Evolutionary conservation across 2,113 vertebrate genomes (phyloP).

Genomic region (Gasterosteus nipponicus): DNA sequence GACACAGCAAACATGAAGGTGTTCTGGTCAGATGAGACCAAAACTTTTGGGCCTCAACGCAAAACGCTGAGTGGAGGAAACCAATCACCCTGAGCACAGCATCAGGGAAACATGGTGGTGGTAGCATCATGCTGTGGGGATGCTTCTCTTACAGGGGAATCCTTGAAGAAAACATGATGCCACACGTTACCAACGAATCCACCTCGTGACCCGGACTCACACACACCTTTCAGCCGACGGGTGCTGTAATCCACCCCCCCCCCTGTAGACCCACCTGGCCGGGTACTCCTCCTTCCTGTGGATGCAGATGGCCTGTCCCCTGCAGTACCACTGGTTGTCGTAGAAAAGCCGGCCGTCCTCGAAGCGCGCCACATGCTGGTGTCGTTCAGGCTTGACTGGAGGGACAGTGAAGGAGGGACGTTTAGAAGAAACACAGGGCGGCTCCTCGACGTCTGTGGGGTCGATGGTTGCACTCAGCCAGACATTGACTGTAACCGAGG

Average conservation of each 20-base stretch:
- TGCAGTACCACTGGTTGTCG: conserved; percentile 94
- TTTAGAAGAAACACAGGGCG: not conserved
- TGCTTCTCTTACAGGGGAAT: no score
- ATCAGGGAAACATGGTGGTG: no score
- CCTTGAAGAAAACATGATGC: no score
- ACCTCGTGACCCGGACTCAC: not conserved
- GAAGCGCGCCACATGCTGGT: conserved; percentile 89
- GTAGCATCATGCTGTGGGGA: no score
- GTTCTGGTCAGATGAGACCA: no score
- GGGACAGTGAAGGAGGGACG: conserved; percentile 65
- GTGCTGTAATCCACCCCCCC: not conserved
- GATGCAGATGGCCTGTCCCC: conserved; percentile 94
- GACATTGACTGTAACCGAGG: conserved; percentile 47
- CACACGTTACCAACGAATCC: not conserved
- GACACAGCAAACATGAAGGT: no score
- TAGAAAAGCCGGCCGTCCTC: conserved; percentile 95
- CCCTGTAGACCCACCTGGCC: conserved; percentile 83
- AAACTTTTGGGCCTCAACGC: no score
- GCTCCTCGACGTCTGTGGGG: conserved; percentile 6
- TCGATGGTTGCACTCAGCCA: conserved; percentile 46
- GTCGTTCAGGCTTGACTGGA: conserved; percentile 89
- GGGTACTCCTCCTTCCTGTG: conserved; percentile 96
- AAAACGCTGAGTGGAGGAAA: no score
- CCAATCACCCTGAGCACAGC: no score
- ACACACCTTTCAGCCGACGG: not conserved